Evolutionary conservation across 2,888 invertebrate species (phyloP).

Genomic region (Pteria penguin): DNA sequence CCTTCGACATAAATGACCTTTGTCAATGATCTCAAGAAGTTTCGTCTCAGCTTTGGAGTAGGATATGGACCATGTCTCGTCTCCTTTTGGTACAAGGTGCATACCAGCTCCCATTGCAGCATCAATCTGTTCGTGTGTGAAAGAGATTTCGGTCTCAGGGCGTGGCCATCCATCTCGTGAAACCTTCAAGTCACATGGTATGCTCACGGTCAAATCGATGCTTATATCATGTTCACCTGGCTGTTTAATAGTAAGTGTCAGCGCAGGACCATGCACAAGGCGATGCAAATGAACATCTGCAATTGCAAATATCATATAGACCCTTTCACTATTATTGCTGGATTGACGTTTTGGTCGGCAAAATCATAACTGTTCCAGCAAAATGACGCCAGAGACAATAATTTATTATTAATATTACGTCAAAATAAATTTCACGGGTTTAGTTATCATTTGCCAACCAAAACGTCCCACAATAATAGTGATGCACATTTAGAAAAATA

Average conservation of each 20-base stretch:
- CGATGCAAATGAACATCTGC: neutral
- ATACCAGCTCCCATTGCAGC: conserved; percentile 22
- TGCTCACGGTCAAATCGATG: conserved; percentile 29
- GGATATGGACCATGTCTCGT: conserved; percentile 31
- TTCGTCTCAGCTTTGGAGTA: conserved; percentile 34
- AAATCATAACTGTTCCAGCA: no score
- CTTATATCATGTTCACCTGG: conserved; percentile 32
- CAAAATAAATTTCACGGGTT: no score
- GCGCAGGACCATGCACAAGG: neutral
- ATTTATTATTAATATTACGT: no score
- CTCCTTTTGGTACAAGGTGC: conserved; percentile 42
- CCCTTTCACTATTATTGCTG: no score
- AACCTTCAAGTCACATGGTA: conserved; percentile 24
- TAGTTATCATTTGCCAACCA: no score
- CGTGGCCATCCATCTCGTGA: conserved; percentile 33
- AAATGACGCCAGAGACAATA: no score
- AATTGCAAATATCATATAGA: no score
- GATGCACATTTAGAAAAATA: no score
- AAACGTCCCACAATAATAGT: no score
- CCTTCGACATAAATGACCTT: conserved; percentile 36
- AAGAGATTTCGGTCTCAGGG: conserved; percentile 36
- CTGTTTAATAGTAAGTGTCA: conserved; percentile 31
- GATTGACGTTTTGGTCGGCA: no score
- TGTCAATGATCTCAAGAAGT: conserved; percentile 30
- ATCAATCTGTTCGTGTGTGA: conserved; percentile 7